Evolutionary conservation across 1,140 invertebrate genomes (phyloP).

Genomic region (Orius insidiosus): DNA sequence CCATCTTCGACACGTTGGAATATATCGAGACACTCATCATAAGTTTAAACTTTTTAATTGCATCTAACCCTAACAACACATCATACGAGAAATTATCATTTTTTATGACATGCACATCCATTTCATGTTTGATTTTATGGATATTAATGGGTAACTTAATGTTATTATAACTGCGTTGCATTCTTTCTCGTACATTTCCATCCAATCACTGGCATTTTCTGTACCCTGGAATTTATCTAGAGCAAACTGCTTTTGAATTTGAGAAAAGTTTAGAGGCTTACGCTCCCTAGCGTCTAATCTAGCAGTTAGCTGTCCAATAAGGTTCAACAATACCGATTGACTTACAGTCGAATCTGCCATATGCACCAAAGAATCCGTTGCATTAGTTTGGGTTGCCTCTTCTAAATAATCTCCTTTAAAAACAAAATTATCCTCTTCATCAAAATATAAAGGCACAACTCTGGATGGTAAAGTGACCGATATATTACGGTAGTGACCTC

Average conservation of each 20-base stretch:
- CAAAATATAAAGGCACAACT: background rate
- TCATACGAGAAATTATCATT: conserved; percentile 16
- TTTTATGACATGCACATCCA: conserved; percentile 16
- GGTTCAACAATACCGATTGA: no score
- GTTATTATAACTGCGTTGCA: conserved; percentile 16
- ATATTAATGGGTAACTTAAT: conserved; percentile 16
- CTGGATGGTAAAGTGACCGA: background rate
- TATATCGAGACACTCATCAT: conserved; percentile 17
- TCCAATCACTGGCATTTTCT: background rate
- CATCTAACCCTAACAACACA: conserved; percentile 17
- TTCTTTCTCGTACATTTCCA: background rate
- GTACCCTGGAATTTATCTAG: background rate
- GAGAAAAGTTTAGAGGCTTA: background rate
- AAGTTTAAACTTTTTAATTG: conserved; percentile 15
- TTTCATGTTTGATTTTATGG: conserved; percentile 15
- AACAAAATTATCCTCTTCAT: background rate
- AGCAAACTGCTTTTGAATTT: background rate
- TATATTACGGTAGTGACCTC: background rate
- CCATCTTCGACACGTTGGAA: background rate
- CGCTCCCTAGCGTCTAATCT: background rate
- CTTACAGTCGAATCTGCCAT: background rate
- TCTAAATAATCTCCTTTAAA: background rate
- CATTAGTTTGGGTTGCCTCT: background rate
- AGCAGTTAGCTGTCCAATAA: background rate
- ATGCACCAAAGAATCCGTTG: background rate